A percentile compares a stretch with the other conserved stretches of the same genome.
These are phyloP conservation scores for Gila orcuttii DNA, from an alignment of 2,113 vertebrate genomes.

Conservation along the genomic window DNA sequence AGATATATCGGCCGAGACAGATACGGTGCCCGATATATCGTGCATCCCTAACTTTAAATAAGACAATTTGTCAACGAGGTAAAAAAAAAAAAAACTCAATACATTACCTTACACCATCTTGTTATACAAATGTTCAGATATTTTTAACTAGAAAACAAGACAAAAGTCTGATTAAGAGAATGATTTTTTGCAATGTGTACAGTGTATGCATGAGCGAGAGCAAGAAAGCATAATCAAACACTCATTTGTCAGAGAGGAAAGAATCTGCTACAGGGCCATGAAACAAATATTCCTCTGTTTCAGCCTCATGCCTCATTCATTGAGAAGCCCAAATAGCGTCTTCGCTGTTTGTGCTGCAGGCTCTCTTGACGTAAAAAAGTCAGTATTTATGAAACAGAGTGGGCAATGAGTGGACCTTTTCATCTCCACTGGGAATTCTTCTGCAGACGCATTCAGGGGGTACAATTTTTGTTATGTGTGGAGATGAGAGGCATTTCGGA, in stretches of 20 bases:
- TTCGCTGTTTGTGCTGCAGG: constrained; percentile 28
- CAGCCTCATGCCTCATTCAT: constrained; percentile 34
- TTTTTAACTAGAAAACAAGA: neutral
- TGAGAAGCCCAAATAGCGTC: neutral
- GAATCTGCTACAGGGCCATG: constrained; percentile 13
- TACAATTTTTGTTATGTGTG: constrained; percentile 32
- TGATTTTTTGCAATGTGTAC: neutral
- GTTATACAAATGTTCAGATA: neutral
- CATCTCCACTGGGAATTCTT: constrained; percentile 42
- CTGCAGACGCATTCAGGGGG: constrained; percentile 32
- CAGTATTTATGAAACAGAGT: constrained; percentile 14
- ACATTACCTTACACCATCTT: neutral
- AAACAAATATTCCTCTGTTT: constrained; percentile 37
- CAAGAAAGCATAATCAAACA: neutral
- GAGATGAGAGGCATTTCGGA: constrained; percentile 26
- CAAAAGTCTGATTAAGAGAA: neutral
- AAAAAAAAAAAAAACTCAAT: neutral
- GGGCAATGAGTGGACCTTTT: constrained; percentile 42
- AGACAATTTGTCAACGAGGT: neutral
- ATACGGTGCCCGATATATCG: too few species aligned
- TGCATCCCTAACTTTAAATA: neutral
- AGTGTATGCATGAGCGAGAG: neutral
- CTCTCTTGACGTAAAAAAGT: constrained; percentile 48
- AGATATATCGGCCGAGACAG: too few species aligned
- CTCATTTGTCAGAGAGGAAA: constrained; percentile 6